Conservation (phyloP, 2,888 invertebrate species). For the Mythimna impura region DNA sequence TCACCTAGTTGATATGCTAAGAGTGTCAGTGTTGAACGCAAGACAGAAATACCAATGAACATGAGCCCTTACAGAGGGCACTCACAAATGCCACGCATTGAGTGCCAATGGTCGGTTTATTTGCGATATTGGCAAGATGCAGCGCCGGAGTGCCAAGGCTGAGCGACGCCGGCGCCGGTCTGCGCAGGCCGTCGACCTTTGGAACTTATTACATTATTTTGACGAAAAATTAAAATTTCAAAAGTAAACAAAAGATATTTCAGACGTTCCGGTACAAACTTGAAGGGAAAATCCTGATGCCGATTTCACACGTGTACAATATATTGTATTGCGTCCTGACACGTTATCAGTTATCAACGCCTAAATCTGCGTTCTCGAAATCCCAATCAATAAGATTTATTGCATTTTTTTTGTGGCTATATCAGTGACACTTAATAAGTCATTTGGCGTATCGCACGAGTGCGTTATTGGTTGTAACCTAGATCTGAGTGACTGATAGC, state of each 20-base stretch:
- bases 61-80: constrained; percentile 80
- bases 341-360: constrained; percentile 43
- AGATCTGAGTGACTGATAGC: constrained; percentile 76
- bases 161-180: constrained; percentile 80
- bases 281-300: not conserved
- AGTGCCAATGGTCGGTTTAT: constrained; percentile 88
- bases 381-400: constrained; percentile 56
- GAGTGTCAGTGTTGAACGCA: constrained; percentile 71
- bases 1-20: constrained; percentile 68
- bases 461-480: constrained; percentile 75
- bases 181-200: constrained; percentile 82
- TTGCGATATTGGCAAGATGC: constrained; percentile 88
- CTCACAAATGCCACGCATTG: constrained; percentile 81
- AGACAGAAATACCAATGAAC: constrained; percentile 75
- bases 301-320: not conserved
- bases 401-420: constrained; percentile 50
- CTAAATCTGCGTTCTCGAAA: constrained; percentile 53
- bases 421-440: constrained; percentile 68
- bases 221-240: constrained; percentile 13
- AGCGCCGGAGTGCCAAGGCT: constrained; percentile 82
- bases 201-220: constrained; percentile 56
- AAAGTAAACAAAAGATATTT: constrained; percentile 18
- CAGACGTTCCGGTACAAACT: not conserved
- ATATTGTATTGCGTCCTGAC: not conserved
- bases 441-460: constrained; percentile 70